phyloP scores from a whole-genome alignment of 2,113 vertebrate species.

The Geococcyx californianus region DNA sequence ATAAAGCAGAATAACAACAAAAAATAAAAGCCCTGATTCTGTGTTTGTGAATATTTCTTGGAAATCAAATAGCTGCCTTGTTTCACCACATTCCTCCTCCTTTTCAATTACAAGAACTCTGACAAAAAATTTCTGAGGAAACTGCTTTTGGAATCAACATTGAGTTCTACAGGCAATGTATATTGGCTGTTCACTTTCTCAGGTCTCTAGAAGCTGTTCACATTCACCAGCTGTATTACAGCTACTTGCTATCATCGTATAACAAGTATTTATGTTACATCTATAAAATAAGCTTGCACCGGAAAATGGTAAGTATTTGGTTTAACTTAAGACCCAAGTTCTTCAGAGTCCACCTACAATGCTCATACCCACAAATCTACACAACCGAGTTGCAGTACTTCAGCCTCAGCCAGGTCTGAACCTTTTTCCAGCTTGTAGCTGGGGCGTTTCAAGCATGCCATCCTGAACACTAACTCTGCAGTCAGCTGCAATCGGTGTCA shows the following conservation, averaged over 20 bases:
- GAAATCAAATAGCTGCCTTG: not conserved
- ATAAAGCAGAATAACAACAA: not conserved
- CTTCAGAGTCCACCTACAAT: not conserved
- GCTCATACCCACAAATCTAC: not conserved
- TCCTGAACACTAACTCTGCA: not conserved
- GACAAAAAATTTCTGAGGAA: not conserved
- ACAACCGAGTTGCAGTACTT: not conserved
- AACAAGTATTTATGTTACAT: not conserved
- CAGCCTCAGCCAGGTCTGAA: not conserved
- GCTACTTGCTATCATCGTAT: not conserved
- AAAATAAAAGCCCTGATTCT: conserved; percentile 4
- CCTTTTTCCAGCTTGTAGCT: not conserved
- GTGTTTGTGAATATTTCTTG: not conserved
- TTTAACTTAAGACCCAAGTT: not conserved
- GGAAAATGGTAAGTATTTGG: not conserved
- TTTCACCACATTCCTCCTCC: not conserved
- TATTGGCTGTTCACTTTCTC: not conserved
- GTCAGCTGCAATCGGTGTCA: not conserved
- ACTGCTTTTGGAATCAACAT: not conserved
- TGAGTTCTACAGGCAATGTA: not conserved
- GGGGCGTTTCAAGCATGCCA: not conserved
- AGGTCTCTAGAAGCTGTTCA: not conserved
- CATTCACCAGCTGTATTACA: not conserved
- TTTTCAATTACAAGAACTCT: not conserved
- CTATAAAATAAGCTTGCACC: not conserved